Evolutionary conservation across 2,113 vertebrate species (phyloP), one percentile per base, ranked within the genome.

Genomic region (Stercorarius parasiticus): DNA sequence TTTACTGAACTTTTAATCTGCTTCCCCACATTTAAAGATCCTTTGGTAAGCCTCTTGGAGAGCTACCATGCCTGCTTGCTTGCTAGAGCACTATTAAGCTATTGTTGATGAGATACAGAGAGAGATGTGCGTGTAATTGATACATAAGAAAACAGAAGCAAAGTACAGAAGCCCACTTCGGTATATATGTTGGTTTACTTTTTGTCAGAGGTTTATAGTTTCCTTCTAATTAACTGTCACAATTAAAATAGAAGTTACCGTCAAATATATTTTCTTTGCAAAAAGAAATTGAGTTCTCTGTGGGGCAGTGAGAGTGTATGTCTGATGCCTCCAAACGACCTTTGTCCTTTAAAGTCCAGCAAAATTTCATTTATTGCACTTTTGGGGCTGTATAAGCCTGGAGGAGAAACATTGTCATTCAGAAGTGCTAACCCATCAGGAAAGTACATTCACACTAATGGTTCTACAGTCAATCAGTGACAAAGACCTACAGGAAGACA

Each of bases 391-490:
- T 43, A 11, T 80, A 62, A 86, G 82, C 96, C 96, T 89, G 45
- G 73, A 88, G 96, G 94, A 94, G 92, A 95, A 95, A 92, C 82
- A 86, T 71, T 93, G 97, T 96, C 86, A 93, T 96, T 97, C 96
- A 95, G 76, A 86, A 97, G 95, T 89, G 95, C 96, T 86, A 94
- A 93, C 42, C 94, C 95, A 95, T 97, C 96, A 96, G 95, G 90
- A 96, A 93, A 95, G 88, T 50, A 80, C 95, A 91, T 97, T 97
- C 86, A 40, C 91, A 59, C 86, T 95, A 96, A 88, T 95, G 79
- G 95, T 66, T 94, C 92, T 78, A 45, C 82, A 92, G 88, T 96
- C 96, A 96, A 70, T 95, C 95, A 86, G 95, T 77, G 86, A 61
- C 94, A 93, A 90, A 97, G 94, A 96, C 80, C 91, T 81, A 53